phyloP scores from a whole-genome alignment of 2,888 invertebrate species.

The Liposcelis brunnea region DNA sequence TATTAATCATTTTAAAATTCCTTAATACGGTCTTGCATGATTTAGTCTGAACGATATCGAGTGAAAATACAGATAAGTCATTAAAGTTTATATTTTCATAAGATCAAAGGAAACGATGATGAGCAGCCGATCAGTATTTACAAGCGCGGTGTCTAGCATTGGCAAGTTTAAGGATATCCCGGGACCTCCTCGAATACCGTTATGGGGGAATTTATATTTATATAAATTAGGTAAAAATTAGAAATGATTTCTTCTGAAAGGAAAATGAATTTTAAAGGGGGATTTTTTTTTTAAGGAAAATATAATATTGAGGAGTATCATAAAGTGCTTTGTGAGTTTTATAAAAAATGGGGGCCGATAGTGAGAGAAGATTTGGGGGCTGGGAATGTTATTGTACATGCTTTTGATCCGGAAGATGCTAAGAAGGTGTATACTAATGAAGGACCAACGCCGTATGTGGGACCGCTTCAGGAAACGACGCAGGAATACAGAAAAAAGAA shows the following conservation, averaged over 20 bases:
- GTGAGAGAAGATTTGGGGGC: conserved; percentile 28
- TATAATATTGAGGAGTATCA: conserved; percentile 24
- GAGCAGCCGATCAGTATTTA: too few species aligned
- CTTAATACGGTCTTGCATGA: too few species aligned
- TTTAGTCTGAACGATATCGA: too few species aligned
- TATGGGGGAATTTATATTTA: conserved; percentile 21
- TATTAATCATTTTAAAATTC: too few species aligned
- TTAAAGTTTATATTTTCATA: too few species aligned
- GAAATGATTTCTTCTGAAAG: too few species aligned
- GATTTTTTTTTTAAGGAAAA: conserved; percentile 17
- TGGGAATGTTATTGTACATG: conserved; percentile 27
- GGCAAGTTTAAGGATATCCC: conserved; percentile 20
- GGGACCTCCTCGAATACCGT: conserved; percentile 21
- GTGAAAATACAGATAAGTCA: too few species aligned
- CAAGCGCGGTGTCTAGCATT: not conserved
- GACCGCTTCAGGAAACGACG: conserved; percentile 32
- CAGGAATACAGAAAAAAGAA: conserved; percentile 29
- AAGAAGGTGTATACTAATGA: conserved; percentile 28
- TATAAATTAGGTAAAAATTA: conserved; percentile 21
- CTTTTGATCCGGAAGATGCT: conserved; percentile 33
- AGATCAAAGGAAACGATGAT: too few species aligned
- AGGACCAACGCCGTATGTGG: conserved; percentile 30
- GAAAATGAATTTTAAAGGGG: not conserved
- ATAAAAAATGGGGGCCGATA: conserved; percentile 30
- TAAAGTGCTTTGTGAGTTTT: conserved; percentile 24